Evolutionary conservation across 2,888 invertebrate genomes (phyloP).

Genomic region (Mechanitis mazaeus): DNA sequence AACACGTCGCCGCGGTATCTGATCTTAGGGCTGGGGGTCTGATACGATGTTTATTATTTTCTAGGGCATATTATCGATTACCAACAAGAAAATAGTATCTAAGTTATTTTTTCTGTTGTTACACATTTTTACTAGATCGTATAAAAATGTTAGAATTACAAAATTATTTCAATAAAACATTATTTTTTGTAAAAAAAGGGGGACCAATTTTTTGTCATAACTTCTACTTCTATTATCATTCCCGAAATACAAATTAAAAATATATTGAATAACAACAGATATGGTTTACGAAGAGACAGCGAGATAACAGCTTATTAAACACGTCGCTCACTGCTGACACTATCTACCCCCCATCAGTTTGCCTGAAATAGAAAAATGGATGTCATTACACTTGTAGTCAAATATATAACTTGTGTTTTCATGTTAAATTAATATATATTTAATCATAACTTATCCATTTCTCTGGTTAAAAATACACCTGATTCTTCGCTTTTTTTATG

Average conservation of each 20-base stretch:
- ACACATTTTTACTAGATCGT: not conserved
- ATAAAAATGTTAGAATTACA: no score
- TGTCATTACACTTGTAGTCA: constrained; percentile 35
- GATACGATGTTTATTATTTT: constrained; percentile 43
- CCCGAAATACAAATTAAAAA: constrained; percentile 5
- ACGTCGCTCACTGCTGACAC: constrained; percentile 63
- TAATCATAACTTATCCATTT: not conserved
- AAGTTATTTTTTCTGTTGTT: not conserved
- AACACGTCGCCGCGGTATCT: constrained; percentile 67
- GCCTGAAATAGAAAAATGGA: constrained; percentile 55
- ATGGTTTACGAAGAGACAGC: constrained; percentile 25
- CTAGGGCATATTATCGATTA: constrained; percentile 19
- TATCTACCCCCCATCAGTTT: constrained; percentile 67
- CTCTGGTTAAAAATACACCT: not conserved
- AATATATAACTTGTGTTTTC: constrained; percentile 11
- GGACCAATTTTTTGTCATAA: no score
- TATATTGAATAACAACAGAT: constrained; percentile 3
- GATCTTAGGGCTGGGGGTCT: constrained; percentile 61
- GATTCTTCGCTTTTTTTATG: no score
- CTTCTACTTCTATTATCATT: no score
- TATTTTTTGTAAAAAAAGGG: no score
- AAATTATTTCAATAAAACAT: no score
- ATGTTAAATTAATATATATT: not conserved
- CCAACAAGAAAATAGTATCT: not conserved
- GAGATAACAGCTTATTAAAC: constrained; percentile 72